A percentile compares a stretch with the other conserved stretches of the same genome.
These are phyloP conservation scores for Phodopus roborovskii DNA, from an alignment of 2,113 vertebrate genomes.

Conservation along the genomic window DNA sequence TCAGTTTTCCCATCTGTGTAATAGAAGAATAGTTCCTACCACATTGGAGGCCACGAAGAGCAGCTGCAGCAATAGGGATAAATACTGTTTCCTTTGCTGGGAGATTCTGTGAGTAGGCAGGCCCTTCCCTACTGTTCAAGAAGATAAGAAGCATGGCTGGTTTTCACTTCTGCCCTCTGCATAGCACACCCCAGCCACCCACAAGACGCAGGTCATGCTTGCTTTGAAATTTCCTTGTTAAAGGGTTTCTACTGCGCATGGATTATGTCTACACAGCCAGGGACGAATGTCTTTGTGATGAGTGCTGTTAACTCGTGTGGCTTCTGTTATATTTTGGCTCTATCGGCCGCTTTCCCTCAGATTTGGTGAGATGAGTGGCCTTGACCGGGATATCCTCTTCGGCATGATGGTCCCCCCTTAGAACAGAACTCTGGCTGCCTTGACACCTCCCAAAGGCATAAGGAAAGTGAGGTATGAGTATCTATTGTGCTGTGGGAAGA, in stretches of 20 bases:
- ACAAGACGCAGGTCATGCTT: neutral
- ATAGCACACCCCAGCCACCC: neutral
- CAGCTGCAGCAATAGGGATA: neutral
- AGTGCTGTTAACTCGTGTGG: neutral
- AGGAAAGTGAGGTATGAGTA: constrained; percentile 3
- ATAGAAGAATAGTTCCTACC: neutral
- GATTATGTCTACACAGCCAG: neutral
- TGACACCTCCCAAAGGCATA: neutral
- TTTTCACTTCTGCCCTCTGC: neutral
- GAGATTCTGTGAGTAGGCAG: neutral
- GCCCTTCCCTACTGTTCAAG: neutral
- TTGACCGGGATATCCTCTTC: neutral
- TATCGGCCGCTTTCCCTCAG: neutral
- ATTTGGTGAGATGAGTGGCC: neutral
- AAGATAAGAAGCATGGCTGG: neutral
- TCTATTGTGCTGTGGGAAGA: neutral
- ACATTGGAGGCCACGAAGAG: neutral
- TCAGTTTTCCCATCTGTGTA: constrained; percentile 12
- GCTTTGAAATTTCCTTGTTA: neutral
- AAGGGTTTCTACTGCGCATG: neutral
- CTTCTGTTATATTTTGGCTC: constrained; percentile 27
- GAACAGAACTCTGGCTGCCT: neutral
- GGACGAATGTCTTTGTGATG: neutral
- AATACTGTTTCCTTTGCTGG: neutral
- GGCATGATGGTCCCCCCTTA: constrained; percentile 1